These are phyloP conservation scores for Remorina albescens DNA, from an alignment of 2,797 vertebrate species.

Conservation along the genomic window DNA sequence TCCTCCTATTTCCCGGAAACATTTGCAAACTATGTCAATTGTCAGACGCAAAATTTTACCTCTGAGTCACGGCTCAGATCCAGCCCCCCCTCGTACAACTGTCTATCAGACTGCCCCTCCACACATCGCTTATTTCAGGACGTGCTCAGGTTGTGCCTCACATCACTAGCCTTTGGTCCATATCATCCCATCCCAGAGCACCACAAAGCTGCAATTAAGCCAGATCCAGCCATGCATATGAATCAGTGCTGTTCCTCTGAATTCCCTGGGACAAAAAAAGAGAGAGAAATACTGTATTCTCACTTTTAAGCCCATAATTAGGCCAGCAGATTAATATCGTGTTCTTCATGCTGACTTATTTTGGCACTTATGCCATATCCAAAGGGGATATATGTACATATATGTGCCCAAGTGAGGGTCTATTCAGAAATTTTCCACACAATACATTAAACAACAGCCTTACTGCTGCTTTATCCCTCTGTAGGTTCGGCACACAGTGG, in stretches of 20 bases:
- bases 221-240: constrained; percentile 59
- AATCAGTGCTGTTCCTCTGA: constrained; percentile 53
- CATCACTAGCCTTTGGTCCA: constrained; percentile 35
- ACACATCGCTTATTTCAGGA: constrained; percentile 20
- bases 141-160: constrained; percentile 27
- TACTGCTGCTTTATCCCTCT: constrained; percentile 29
- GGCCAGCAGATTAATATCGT: constrained; percentile 9
- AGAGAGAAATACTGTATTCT: constrained; percentile 1
- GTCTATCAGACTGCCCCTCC: constrained; percentile 22
- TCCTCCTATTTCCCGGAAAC: constrained; percentile 17
- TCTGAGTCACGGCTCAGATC: constrained; percentile 27
- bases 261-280: constrained; percentile 44
- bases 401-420: constrained; percentile 14
- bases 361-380: constrained; percentile 5
- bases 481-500: constrained; percentile 46
- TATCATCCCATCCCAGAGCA: constrained; percentile 40
- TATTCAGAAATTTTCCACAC: constrained; percentile 39
- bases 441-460: constrained; percentile 72
- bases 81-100: not conserved
- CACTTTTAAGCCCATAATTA: constrained; percentile 45
- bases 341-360: constrained; percentile 18
- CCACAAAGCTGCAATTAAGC: constrained; percentile 61
- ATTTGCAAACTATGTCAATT: constrained; percentile 7
- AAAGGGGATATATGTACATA: constrained; percentile 8
- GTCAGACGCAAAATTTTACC: constrained; percentile 32